Base-by-base conservation (phyloP, 2,113 vertebrate species). In the Camelus bactrianus region DNA sequence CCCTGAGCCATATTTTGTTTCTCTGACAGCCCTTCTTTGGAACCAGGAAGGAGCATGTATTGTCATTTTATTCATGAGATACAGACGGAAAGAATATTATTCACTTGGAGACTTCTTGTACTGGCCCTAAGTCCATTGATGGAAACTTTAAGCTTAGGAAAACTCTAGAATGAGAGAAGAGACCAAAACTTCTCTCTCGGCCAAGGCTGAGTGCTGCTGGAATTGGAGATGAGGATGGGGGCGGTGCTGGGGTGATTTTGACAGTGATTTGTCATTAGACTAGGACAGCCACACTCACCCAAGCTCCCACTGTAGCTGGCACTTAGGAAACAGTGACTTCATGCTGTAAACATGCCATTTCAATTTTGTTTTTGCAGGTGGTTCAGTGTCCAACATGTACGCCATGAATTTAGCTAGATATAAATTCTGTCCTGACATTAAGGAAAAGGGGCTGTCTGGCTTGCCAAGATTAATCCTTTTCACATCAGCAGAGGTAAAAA, bases 371-470 rank as follows among this genome's bases (percentile, higher is more conserved):
- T 98, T 94, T 97, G 46, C 98, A 99, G 99, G 99, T 95, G 99
- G 99, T 48, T 99, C 99, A 22, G 97, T 99, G 97, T 99, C 99
- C 90, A 99, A 99, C 95, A 99, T 99, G 99, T 99, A 99, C 62
- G 99, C 98, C 38, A 98, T 99, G 96, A 99, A 99, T 83, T 97
- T 99, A 87, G 99, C 99, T 91, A 98, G 99, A 96, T 99, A 99
- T 96, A 98, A 93, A 73, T 98, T 98, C 93, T 99, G 97, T 72
- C 99, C 99, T n/a, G 98, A 98, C 20, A 98, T 99, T 86, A 99
- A 99, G 94, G 99, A 99, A 97, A 98, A 98, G 50, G 99, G 99
- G 0, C 98, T 99, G 77, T 99, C 98, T 30, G 98, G 98, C 60
- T 95, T 98, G 93, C 99, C 99, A 56, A 99, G 98, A 76, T 98